Evolutionary conservation across 1,140 invertebrate genomes (phyloP).

Genomic region (Meteorus sp.): DNA sequence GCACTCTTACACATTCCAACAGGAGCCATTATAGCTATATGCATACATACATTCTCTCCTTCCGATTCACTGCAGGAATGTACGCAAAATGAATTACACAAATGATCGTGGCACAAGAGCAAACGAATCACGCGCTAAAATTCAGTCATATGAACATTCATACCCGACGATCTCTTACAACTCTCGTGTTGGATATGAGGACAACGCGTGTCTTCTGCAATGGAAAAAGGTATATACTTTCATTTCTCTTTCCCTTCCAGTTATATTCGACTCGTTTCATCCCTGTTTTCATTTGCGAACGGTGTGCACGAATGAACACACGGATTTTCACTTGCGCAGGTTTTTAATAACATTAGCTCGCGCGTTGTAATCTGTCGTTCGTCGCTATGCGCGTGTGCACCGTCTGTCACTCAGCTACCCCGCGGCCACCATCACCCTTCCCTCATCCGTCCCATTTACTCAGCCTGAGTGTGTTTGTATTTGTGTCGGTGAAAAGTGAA

Average conservation of each 20-base stretch:
- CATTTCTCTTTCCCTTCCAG: neutral
- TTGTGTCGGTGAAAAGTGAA: neutral
- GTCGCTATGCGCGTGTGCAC: neutral
- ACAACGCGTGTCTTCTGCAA: too few species aligned
- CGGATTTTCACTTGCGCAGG: conserved; percentile 34
- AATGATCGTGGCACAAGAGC: too few species aligned
- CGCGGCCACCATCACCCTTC: too few species aligned
- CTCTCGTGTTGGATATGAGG: neutral
- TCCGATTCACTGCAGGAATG: too few species aligned
- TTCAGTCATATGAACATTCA: neutral
- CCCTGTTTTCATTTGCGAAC: neutral
- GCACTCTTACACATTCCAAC: too few species aligned
- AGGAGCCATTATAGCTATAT: too few species aligned
- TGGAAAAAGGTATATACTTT: neutral
- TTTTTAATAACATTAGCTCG: conserved; percentile 50
- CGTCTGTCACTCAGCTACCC: conserved; percentile 20
- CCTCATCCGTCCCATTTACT: neutral
- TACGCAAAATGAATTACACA: too few species aligned
- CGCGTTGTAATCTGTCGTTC: conserved; percentile 33
- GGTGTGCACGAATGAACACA: conserved; percentile 18
- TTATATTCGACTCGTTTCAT: neutral
- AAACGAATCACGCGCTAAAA: neutral
- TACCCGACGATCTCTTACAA: neutral
- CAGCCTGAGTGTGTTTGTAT: neutral
- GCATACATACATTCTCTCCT: too few species aligned